A percentile compares a stretch with the other conserved stretches of the same genome.
These are phyloP conservation scores for Cynocephalus volans DNA, from an alignment of 2,113 vertebrate species.

Conservation along the genomic window DNA sequence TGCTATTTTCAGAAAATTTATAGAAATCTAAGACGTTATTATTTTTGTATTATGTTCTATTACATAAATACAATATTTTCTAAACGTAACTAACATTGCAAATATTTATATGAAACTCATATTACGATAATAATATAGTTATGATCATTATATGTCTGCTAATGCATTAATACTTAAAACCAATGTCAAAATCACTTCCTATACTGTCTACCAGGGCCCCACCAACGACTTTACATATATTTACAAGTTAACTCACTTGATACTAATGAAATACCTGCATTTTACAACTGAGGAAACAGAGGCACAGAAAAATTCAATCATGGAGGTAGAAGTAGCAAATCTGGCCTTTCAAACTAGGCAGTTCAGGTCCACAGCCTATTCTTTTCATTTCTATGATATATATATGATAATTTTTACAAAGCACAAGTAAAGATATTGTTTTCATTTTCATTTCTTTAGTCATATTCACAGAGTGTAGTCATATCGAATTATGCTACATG, in stretches of 20 bases:
- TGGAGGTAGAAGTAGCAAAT: conserved; percentile 16
- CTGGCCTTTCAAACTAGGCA: neutral
- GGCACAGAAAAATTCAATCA: conserved; percentile 19
- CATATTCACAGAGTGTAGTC: conserved; percentile 34
- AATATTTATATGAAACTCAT: conserved; percentile 52
- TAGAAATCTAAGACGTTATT: conserved; percentile 45
- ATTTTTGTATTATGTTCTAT: conserved; percentile 34
- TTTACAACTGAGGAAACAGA: conserved; percentile 51
- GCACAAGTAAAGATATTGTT: neutral
- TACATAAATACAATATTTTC: neutral
- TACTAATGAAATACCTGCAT: neutral
- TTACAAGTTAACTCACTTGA: conserved; percentile 57
- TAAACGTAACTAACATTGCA: neutral
- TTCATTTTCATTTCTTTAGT: conserved; percentile 35
- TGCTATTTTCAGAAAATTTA: neutral
- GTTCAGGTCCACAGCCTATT: neutral
- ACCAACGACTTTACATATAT: neutral
- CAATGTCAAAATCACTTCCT: conserved; percentile 27
- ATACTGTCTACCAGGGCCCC: neutral
- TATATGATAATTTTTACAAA: conserved; percentile 13
- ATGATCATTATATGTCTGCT: neutral
- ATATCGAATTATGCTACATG: neutral
- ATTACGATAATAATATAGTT: neutral
- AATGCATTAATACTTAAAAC: conserved; percentile 37
- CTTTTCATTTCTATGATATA: conserved; percentile 19